Base-by-base conservation (phyloP, 2,797 vertebrate genomes). In the Cheirogaleus major region DNA sequence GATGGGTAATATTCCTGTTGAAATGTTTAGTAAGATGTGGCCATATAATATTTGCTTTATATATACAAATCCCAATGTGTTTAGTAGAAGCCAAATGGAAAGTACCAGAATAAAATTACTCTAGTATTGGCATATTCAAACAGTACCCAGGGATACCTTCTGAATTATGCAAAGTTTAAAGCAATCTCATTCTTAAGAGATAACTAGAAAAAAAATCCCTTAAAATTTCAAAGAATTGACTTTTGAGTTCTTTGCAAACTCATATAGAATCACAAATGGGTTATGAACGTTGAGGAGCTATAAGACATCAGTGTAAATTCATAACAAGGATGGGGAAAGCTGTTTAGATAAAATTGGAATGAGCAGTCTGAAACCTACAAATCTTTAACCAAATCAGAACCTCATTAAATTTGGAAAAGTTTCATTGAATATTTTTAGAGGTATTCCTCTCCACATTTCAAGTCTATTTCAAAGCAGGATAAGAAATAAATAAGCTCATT, bases 331-430 rank as follows among this genome's bases (percentile, higher is more conserved):
- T 89, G 23, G 61, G 12, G 14, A 95, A 93, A 43, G 6, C 27
- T 83, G 30, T 95, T 93, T 35, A 86, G 48, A 82, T 76, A 95
- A 92, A 96, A 84, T n/a, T 92, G 25, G 4, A 94, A 95, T 87
- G 38, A 87, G 38, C 45, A 90, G 2, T 89, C 41, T 95, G 57
- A 96, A 95, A 82, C 5, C 25, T 73, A 72, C 17, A 95, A 67
- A 94, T 93, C 50, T 89, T 95, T 76, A 87, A 55, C 27, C 65
- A 96, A 96, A 93, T 82, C 25, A 81, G 25, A 95, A 80, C 3
- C 22, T 92, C 83, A 95, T 91, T 93, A 63, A 78, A 95, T 95
- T 70, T 89, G 45, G n/a, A 67, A 92, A 89, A 55, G 7, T 88
- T 87, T 87, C 50, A 63, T 57, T 78, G 35, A 88, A 43, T 87